These are phyloP conservation scores for Drosophila subsilvestris DNA, from an alignment of 2,888 invertebrate genomes.

Conservation along the genomic window DNA sequence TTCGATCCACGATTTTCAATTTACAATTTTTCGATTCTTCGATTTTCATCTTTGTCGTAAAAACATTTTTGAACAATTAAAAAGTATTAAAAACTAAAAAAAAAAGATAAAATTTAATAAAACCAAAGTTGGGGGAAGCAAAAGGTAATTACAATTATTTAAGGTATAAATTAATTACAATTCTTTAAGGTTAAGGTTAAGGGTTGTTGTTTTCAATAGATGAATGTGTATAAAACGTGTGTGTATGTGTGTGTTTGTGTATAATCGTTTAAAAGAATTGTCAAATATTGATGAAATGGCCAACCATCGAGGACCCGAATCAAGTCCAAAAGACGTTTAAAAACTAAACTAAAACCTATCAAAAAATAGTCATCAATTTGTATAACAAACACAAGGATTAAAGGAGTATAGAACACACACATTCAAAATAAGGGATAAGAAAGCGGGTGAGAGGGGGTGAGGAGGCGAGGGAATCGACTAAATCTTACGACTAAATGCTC, in stretches of 20 bases:
- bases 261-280: background rate
- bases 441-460: background rate
- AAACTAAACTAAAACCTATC: constrained; percentile 37
- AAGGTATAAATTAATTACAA: background rate
- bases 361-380: constrained; percentile 32
- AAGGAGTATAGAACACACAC: background rate
- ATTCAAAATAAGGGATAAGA: background rate
- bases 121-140: background rate
- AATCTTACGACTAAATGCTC: constrained; percentile 61
- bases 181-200: background rate
- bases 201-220: background rate
- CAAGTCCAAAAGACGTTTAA: constrained; percentile 43
- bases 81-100: constrained; percentile 48
- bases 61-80: constrained; percentile 37
- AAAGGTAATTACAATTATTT: background rate
- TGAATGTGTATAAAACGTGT: background rate
- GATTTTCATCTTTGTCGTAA: constrained; percentile 5
- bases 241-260: background rate
- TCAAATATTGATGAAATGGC: constrained; percentile 49
- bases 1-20: background rate
- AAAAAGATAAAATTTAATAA: background rate
- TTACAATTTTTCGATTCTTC: background rate
- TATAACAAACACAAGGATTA: constrained; percentile 28
- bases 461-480: constrained; percentile 10
- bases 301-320: constrained; percentile 56